These are phyloP conservation scores for Drosophila dives DNA, from an alignment of 2,888 invertebrate species.

Conservation along the genomic window DNA sequence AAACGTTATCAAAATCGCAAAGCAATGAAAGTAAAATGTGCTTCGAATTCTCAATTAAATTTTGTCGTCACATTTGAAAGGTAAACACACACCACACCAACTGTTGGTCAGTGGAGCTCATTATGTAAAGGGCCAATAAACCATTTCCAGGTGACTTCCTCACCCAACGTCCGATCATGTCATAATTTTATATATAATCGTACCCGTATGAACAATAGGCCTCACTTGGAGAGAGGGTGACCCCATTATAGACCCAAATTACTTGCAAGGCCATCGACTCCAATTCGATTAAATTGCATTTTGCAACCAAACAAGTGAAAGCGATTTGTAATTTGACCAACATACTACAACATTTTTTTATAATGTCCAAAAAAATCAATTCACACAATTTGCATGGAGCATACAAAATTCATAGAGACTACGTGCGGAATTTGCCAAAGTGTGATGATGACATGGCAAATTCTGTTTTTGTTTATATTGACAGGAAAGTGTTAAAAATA, in stretches of 20 bases:
- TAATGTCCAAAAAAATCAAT: constrained; percentile 62
- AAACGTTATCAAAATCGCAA: constrained; percentile 71
- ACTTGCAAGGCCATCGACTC: constrained; percentile 52
- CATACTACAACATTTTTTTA: constrained; percentile 44
- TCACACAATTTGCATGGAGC: constrained; percentile 61
- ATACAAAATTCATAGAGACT: constrained; percentile 54
- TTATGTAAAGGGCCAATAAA: constrained; percentile 76
- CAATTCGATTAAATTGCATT: constrained; percentile 32
- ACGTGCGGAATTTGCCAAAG: constrained; percentile 56
- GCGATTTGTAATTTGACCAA: constrained; percentile 57
- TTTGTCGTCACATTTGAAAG: constrained; percentile 64
- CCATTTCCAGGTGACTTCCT: constrained; percentile 52
- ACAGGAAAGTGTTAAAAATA: constrained; percentile 52
- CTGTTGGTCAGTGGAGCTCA: constrained; percentile 35
- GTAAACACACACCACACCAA: constrained; percentile 11
- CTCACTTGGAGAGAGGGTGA: neutral
- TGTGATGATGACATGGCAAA: constrained; percentile 11
- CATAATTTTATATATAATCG: constrained; percentile 65
- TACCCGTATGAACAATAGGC: constrained; percentile 38
- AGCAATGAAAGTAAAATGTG: constrained; percentile 68
- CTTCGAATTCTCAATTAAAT: constrained; percentile 58
- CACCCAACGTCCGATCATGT: constrained; percentile 54
- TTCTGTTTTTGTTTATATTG: constrained; percentile 29
- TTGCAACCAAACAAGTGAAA: constrained; percentile 54
- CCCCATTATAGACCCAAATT: constrained; percentile 37